A percentile compares a stretch with the other conserved stretches of the same genome.
Conservation (phyloP, 2,888 invertebrate species). For the Conistra vaccinii region DNA sequence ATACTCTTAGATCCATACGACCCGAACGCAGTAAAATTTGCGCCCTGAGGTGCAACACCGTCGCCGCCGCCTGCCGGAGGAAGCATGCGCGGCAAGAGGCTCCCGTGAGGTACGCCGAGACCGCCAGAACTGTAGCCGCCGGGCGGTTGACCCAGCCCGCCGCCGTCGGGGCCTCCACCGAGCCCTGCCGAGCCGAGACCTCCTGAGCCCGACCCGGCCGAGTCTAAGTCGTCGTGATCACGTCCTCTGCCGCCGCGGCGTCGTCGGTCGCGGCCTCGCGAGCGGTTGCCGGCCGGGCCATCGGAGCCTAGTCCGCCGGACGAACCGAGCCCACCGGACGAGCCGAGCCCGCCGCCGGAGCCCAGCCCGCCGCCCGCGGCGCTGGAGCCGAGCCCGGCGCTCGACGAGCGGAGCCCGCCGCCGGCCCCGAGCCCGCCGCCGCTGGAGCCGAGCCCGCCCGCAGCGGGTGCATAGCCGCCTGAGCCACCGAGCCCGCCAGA, state of each 20-base stretch:
- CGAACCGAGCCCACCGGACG: slow-evolving; percentile 69
- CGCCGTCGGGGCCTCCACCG: slow-evolving; percentile 74
- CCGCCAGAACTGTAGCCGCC: slow-evolving; percentile 84
- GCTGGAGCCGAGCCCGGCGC: slow-evolving; percentile 68
- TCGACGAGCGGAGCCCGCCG: slow-evolving; percentile 72
- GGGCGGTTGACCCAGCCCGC: slow-evolving; percentile 77
- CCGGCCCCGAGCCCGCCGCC: slow-evolving; percentile 70
- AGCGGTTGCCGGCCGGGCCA: slow-evolving; percentile 69
- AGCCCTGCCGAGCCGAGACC: slow-evolving; percentile 76
- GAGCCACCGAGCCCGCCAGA: slow-evolving; percentile 71
- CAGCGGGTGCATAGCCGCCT: slow-evolving; percentile 69
- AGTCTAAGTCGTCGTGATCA: slow-evolving; percentile 79
- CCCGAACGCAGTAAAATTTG: slow-evolving; percentile 88
- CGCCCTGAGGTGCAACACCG: slow-evolving; percentile 80
- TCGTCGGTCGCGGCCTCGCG: slow-evolving; percentile 83
- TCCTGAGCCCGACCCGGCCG: slow-evolving; percentile 73
- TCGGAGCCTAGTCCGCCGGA: slow-evolving; percentile 69
- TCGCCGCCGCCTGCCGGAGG: slow-evolving; percentile 78
- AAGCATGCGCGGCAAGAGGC: slow-evolving; percentile 87
- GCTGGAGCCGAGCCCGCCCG: slow-evolving; percentile 75
- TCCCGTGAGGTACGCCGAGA: slow-evolving; percentile 86
- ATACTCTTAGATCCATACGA: slow-evolving; percentile 83
- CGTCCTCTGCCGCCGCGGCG: slow-evolving; percentile 88
- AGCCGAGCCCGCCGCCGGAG: slow-evolving; percentile 72
- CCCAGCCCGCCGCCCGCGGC: slow-evolving; percentile 73